Conservation (phyloP, 2,113 vertebrate species). For the Meles meles region DNA sequence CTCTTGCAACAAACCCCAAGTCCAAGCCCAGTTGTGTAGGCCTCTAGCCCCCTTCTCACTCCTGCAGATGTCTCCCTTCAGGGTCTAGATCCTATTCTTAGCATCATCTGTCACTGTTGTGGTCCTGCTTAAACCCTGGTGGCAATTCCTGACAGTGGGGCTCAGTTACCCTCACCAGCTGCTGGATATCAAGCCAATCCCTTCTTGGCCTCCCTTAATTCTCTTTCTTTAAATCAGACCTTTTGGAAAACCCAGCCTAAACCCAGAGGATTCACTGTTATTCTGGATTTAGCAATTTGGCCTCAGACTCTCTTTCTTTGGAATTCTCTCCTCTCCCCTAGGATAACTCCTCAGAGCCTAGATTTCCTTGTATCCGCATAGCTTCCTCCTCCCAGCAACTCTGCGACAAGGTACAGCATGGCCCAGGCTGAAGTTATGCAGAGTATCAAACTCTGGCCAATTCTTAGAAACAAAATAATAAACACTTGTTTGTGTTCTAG, state of each 20-base stretch:
- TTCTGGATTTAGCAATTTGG: not conserved
- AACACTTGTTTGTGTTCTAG: not conserved
- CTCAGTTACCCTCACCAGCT: not conserved
- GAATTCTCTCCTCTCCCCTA: not conserved
- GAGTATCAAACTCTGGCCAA: not conserved
- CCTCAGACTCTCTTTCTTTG: not conserved
- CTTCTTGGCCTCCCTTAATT: not conserved
- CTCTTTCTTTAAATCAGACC: not conserved
- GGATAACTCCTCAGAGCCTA: not conserved
- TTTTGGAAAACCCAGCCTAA: not conserved
- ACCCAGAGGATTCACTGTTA: not conserved
- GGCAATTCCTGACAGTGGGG: not conserved
- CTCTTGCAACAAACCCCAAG: not conserved
- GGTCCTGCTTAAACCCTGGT: not conserved
- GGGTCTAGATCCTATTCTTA: not conserved
- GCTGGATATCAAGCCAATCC: not conserved
- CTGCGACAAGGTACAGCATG: not conserved
- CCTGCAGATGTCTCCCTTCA: not conserved
- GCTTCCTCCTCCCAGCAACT: not conserved
- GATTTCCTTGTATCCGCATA: not conserved
- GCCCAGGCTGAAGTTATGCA: not conserved
- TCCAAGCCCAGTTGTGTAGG: not conserved
- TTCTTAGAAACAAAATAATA: constrained; percentile 31
- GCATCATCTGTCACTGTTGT: accelerated
- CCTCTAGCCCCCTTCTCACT: not conserved